Conservation (phyloP, 2,888 invertebrate genomes). For the Gibbula magus region DNA sequence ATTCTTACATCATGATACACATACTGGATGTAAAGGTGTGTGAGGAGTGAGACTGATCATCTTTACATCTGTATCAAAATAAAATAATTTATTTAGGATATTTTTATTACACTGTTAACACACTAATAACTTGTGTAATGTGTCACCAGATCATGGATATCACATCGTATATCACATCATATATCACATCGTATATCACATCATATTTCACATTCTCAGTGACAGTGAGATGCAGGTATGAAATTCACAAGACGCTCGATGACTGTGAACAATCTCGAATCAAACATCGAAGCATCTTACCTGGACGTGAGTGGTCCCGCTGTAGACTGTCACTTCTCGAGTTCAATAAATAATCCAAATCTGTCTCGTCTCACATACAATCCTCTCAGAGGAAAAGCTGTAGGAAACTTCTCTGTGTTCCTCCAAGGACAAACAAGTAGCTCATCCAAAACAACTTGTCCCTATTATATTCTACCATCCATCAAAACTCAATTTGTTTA, state of each 20-base stretch:
- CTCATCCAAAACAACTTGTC: conserved; percentile 13
- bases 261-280: not conserved
- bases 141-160: too few species aligned
- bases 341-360: not conserved
- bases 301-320: not conserved
- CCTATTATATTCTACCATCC: not conserved
- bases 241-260: not conserved
- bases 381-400: not conserved
- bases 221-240: too few species aligned
- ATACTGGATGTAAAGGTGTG: too few species aligned
- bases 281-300: not conserved
- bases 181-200: too few species aligned
- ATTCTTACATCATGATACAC: too few species aligned
- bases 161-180: too few species aligned
- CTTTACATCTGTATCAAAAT: too few species aligned
- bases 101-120: too few species aligned
- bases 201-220: too few species aligned
- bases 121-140: too few species aligned
- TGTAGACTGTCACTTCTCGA: not conserved
- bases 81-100: too few species aligned
- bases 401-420: not conserved
- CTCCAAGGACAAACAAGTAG: conserved; percentile 1
- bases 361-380: not conserved
- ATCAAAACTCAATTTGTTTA: not conserved
- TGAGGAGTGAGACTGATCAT: too few species aligned